These are phyloP conservation scores for Parauchenoglanis ngamensis DNA, from an alignment of 2,797 vertebrate species.

Conservation along the genomic window DNA sequence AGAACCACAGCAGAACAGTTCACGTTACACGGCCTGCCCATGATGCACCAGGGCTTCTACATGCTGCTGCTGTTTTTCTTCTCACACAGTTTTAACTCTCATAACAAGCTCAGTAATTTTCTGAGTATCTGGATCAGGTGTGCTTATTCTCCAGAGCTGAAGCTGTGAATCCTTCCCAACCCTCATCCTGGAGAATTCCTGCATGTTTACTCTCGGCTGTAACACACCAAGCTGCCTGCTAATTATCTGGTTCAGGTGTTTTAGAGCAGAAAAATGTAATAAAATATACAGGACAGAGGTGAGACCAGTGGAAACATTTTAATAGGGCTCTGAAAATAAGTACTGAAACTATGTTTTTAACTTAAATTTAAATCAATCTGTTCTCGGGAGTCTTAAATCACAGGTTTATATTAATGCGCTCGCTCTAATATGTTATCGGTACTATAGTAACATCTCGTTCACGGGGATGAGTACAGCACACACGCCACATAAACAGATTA, in stretches of 20 bases:
- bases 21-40: not conserved
- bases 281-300: constrained; percentile 6
- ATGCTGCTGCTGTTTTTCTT: not conserved
- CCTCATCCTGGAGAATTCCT: not conserved
- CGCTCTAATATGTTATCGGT: not conserved
- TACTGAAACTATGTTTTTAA: not conserved
- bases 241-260: constrained; percentile 1
- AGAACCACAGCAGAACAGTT: constrained; percentile 10
- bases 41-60: too few species aligned
- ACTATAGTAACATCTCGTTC: not conserved
- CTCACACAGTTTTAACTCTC: not conserved
- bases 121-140: not conserved
- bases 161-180: not conserved
- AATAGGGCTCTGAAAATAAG: not conserved
- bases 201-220: not conserved
- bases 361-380: not conserved
- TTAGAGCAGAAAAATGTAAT: not conserved
- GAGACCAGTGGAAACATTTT: not conserved
- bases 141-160: not conserved
- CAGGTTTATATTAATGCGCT: not conserved
- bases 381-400: not conserved
- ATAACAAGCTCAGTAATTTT: not conserved
- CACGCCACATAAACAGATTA: not conserved
- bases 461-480: too few species aligned
- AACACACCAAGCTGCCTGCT: not conserved